Evolutionary conservation across 2,113 vertebrate species (phyloP).

Genomic region (Malurus melanocephalus): DNA sequence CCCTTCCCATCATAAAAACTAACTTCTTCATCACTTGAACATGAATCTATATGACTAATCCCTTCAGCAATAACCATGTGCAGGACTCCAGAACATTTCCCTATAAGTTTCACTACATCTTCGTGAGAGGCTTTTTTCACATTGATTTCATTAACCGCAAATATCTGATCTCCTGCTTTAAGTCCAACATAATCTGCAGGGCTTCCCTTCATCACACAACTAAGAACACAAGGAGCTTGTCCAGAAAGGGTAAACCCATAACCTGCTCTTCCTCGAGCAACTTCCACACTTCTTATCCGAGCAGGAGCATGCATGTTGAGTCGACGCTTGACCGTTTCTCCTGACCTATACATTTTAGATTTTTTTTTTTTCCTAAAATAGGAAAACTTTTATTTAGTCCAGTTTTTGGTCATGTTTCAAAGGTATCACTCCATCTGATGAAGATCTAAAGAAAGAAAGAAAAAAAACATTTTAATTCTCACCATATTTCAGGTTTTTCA

Average conservation of each 20-base stretch:
- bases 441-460: conserved; percentile 39
- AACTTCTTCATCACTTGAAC: conserved; percentile 93
- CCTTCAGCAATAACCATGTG: conserved; percentile 86
- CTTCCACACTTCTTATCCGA: conserved; percentile 85
- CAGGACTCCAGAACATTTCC: conserved; percentile 90
- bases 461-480: background rate
- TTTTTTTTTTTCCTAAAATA: background rate
- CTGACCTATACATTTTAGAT: conserved; percentile 80
- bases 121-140: conserved; percentile 93
- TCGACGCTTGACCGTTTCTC: conserved; percentile 74
- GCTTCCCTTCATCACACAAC: conserved; percentile 89
- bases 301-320: conserved; percentile 67
- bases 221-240: conserved; percentile 91
- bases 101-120: conserved; percentile 96
- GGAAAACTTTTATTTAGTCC: background rate
- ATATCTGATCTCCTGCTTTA: conserved; percentile 88
- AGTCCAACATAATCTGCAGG: conserved; percentile 91
- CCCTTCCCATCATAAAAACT: conserved; percentile 80
- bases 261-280: conserved; percentile 88
- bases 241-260: conserved; percentile 94
- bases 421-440: background rate
- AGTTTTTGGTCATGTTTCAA: background rate
- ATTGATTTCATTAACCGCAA: conserved; percentile 90
- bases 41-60: conserved; percentile 78
- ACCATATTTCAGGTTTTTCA: background rate